A percentile compares a stretch with the other conserved stretches of the same genome.
Conservation (phyloP, 2,113 vertebrate species). For the Micronisus gabar region DNA sequence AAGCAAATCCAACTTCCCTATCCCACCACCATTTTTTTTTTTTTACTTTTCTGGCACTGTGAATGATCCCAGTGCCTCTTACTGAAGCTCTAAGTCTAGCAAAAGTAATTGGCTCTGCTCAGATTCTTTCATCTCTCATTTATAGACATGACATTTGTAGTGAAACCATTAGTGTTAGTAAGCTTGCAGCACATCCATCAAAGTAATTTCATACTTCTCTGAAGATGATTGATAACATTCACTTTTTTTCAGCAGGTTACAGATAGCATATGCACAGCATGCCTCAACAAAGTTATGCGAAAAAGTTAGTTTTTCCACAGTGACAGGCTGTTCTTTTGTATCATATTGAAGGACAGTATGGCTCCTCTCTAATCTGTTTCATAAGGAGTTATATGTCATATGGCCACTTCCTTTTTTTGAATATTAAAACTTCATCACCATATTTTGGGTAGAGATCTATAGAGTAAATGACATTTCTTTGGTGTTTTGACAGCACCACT, state of each 20-base stretch:
- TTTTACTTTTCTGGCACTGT: neutral
- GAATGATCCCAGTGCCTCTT: neutral
- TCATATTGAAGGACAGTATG: neutral
- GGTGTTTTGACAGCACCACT: neutral
- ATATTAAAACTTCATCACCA: neutral
- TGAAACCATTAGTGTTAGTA: neutral
- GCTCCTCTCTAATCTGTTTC: neutral
- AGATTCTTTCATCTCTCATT: constrained; percentile 28
- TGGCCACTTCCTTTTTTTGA: neutral
- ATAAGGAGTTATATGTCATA: neutral
- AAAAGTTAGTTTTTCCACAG: neutral
- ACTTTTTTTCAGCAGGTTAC: neutral
- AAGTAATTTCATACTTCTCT: constrained; percentile 2
- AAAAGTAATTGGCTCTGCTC: neutral
- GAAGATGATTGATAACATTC: constrained; percentile 15
- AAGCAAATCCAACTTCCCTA: neutral
- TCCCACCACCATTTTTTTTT: neutral
- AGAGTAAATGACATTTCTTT: neutral
- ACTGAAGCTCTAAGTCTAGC: neutral
- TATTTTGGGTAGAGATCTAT: neutral
- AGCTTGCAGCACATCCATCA: neutral
- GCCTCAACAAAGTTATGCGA: neutral
- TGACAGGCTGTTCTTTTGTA: neutral
- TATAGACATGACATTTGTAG: neutral
- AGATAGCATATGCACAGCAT: neutral